Conservation (phyloP, 1,140 invertebrate species). For the Episyrphus balteatus region DNA sequence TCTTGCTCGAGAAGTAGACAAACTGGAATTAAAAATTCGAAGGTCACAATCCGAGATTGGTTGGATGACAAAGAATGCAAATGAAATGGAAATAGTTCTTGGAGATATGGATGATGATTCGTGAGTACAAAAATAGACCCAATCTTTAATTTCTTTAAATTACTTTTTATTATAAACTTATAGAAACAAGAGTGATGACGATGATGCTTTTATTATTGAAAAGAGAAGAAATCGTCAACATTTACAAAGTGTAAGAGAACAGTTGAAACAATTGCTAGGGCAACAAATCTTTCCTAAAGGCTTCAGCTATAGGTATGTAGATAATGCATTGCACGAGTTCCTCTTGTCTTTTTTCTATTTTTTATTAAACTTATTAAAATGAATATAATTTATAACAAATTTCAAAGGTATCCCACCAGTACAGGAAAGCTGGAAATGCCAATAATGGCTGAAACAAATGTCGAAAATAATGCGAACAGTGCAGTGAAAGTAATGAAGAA, state of each 20-base stretch:
- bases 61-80: conserved; percentile 73
- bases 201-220: conserved; percentile 29
- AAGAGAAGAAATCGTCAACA: conserved; percentile 26
- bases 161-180: too few relatives aligned
- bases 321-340: too few relatives aligned
- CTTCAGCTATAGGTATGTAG: conserved; percentile 54
- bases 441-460: neutral
- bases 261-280: conserved; percentile 46
- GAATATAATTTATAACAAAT: neutral
- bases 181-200: conserved; percentile 32
- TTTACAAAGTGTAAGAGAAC: conserved; percentile 44
- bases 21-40: conserved; percentile 53
- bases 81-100: conserved; percentile 79
- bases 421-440: conserved; percentile 9
- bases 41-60: conserved; percentile 57
- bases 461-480: conserved; percentile 8
- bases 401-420: conserved; percentile 19
- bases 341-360: too few relatives aligned
- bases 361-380: neutral
- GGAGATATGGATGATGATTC: conserved; percentile 47
- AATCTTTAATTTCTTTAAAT: too few relatives aligned
- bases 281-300: conserved; percentile 54
- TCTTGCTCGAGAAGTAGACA: conserved; percentile 69
- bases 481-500: conserved; percentile 34
- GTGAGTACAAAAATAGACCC: conserved; percentile 9